phyloP scores from a whole-genome alignment of 1,140 invertebrate species.

The Coelopa frigida region DNA sequence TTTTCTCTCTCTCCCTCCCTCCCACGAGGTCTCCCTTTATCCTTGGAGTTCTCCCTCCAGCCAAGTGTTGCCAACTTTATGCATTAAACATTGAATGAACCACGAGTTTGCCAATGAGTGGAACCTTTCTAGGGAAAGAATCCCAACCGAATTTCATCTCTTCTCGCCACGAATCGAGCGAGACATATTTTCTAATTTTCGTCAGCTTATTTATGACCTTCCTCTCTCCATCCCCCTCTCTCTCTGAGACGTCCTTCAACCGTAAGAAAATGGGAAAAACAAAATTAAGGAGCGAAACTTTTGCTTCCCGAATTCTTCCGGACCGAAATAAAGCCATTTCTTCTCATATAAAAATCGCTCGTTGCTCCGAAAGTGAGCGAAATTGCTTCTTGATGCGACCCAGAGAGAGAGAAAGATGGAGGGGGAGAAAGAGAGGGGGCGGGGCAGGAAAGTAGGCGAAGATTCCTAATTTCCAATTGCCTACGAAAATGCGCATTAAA shows the following conservation, averaged over 20 bases:
- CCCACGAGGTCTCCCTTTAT: too few species aligned
- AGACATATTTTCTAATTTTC: slow-evolving; percentile 45
- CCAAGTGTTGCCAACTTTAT: too few species aligned
- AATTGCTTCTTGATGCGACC: slow-evolving; percentile 37
- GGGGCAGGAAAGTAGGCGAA: slow-evolving; percentile 18
- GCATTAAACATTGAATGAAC: too few species aligned
- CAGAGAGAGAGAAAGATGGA: slow-evolving; percentile 1
- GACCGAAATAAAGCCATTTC: slow-evolving; percentile 44
- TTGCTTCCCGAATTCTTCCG: slow-evolving; percentile 18
- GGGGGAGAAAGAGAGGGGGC: neutral
- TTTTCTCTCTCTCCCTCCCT: too few species aligned
- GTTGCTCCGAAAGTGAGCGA: slow-evolving; percentile 33
- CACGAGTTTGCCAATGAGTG: too few species aligned
- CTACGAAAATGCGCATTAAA: slow-evolving; percentile 44
- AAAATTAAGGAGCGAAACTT: slow-evolving; percentile 25
- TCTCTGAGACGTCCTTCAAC: slow-evolving; percentile 5
- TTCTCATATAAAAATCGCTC: slow-evolving; percentile 45
- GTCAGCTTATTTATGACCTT: slow-evolving; percentile 38
- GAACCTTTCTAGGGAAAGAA: too few species aligned
- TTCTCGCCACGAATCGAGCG: too few species aligned
- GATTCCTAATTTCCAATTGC: slow-evolving; percentile 44
- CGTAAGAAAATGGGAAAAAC: slow-evolving; percentile 6
- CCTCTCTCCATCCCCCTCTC: slow-evolving; percentile 1
- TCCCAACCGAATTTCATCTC: too few species aligned
- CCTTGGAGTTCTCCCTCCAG: too few species aligned